Conservation (phyloP, 1,140 invertebrate species). For the Venturia canescens region DNA sequence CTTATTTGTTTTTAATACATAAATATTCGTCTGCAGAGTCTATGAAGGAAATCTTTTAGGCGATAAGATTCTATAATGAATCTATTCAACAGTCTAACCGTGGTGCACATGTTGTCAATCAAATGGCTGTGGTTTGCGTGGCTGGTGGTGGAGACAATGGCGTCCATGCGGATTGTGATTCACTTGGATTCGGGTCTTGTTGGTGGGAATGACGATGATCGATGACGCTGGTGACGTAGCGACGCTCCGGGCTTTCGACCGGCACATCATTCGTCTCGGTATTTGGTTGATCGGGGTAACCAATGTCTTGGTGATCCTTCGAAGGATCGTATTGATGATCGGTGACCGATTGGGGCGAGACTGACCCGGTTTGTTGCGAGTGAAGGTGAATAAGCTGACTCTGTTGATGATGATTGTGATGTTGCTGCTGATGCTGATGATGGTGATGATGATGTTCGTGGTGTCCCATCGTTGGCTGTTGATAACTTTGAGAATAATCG, state of each 20-base stretch:
- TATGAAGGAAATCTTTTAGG: no score
- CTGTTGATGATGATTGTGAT: slow-evolving; percentile 50
- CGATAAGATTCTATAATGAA: background rate
- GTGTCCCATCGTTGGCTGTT: slow-evolving; percentile 42
- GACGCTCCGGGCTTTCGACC: slow-evolving; percentile 58
- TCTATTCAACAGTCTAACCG: slow-evolving; percentile 22
- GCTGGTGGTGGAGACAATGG: slow-evolving; percentile 70
- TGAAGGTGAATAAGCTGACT: slow-evolving; percentile 52
- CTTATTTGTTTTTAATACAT: no score
- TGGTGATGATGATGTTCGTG: slow-evolving; percentile 47
- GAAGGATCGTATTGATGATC: slow-evolving; percentile 63
- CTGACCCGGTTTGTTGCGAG: slow-evolving; percentile 59
- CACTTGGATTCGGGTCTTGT: slow-evolving; percentile 53
- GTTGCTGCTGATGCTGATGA: slow-evolving; percentile 54
- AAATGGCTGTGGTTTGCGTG: slow-evolving; percentile 73
- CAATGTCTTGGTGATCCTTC: slow-evolving; percentile 64
- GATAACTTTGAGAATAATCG: slow-evolving; percentile 66
- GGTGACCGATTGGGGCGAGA: slow-evolving; percentile 58
- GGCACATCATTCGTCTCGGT: slow-evolving; percentile 63
- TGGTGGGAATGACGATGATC: slow-evolving; percentile 66
- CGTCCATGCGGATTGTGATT: slow-evolving; percentile 66
- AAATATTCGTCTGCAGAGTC: no score
- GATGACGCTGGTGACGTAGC: slow-evolving; percentile 64
- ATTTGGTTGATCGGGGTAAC: slow-evolving; percentile 63
- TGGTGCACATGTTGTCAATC: slow-evolving; percentile 60